phyloP scores from a whole-genome alignment of 1,140 invertebrate genomes.

The Lethocerus indicus region DNA sequence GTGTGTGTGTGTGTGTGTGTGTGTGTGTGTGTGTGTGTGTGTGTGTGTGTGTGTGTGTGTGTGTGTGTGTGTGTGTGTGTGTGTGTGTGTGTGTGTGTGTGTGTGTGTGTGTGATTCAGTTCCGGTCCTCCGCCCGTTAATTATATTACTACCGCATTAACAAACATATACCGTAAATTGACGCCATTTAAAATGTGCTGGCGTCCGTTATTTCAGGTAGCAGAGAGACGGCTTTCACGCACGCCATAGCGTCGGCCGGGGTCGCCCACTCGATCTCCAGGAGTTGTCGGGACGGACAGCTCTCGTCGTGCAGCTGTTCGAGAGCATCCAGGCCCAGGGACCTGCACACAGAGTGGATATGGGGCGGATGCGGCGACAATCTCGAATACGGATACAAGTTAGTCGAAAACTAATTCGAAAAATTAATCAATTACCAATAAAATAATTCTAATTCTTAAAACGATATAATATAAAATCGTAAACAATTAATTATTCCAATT shows the following conservation, averaged over 20 bases:
- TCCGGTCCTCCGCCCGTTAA: not conserved
- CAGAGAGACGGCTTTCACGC: conserved; percentile 78
- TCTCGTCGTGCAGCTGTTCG: conserved; percentile 78
- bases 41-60: too few species aligned
- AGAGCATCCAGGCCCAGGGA: conserved; percentile 56
- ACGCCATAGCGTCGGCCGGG: conserved; percentile 75
- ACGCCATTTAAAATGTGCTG: not conserved
- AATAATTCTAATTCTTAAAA: too few species aligned
- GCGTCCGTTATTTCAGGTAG: conserved; percentile 40
- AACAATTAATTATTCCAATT: too few species aligned
- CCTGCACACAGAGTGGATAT: conserved; percentile 77
- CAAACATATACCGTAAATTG: not conserved
- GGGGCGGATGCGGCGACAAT: conserved; percentile 95
- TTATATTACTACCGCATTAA: not conserved
- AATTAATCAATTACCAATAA: too few species aligned
- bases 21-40: too few species aligned
- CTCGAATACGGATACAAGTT: conserved; percentile 88
- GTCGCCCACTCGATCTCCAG: conserved; percentile 72
- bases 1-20: too few species aligned
- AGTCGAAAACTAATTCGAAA: too few species aligned
- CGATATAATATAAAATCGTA: too few species aligned
- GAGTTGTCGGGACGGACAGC: conserved; percentile 73
- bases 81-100: not conserved
- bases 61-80: not conserved
- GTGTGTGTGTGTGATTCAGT: not conserved